phyloP scores from a whole-genome alignment of 2,113 vertebrate genomes.

The Misgurnus mizolepis region DNA sequence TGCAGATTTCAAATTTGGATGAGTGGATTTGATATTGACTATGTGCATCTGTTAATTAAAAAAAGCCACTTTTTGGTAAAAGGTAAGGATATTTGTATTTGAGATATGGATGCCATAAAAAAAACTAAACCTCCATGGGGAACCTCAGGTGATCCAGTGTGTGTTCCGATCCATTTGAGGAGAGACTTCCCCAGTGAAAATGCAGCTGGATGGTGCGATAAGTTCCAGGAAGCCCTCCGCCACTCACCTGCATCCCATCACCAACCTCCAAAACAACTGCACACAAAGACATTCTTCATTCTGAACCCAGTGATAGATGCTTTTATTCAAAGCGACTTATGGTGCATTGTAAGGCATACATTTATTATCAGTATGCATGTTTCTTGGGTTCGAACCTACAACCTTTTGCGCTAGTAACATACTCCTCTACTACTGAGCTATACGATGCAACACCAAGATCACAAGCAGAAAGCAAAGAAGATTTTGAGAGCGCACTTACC shows the following conservation, averaged over 20 bases:
- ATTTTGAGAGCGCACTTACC: conserved; percentile 58
- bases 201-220: conserved; percentile 81
- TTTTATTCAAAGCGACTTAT: no score
- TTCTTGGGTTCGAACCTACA: no score
- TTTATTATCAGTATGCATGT: no score
- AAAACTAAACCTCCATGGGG: conserved; percentile 81
- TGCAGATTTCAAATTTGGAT: conserved; percentile 72
- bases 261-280: conserved; percentile 70
- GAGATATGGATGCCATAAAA: background rate
- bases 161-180: conserved; percentile 80
- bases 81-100: background rate
- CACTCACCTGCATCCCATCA: conserved; percentile 72
- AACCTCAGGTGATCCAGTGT: conserved; percentile 73
- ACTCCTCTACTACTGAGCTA: background rate
- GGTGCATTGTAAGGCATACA: no score
- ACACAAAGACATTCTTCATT: conserved; percentile 48
- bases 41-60: conserved; percentile 77
- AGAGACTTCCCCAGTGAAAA: conserved; percentile 83
- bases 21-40: conserved; percentile 79
- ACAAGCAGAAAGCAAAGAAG: no score
- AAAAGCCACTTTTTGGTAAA: no score
- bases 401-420: background rate
- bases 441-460: no score
- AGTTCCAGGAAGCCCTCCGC: conserved; percentile 71
- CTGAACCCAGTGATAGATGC: no score